phyloP scores from a whole-genome alignment of 2,888 invertebrate genomes.

The Mycalesis mineus region DNA sequence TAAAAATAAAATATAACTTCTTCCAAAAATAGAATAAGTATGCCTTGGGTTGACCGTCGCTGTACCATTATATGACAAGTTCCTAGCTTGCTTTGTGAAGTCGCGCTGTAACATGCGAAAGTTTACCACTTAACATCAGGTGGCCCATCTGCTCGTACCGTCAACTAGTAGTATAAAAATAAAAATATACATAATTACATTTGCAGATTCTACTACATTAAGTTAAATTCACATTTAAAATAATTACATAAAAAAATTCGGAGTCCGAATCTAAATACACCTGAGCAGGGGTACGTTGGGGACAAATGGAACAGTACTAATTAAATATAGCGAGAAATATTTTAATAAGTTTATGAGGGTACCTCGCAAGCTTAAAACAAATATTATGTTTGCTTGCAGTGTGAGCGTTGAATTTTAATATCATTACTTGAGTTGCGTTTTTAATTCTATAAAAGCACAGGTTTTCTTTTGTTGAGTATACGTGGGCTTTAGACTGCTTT shows the following conservation, averaged over 20 bases:
- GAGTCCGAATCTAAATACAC: constrained; percentile 46
- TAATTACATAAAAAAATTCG: constrained; percentile 30
- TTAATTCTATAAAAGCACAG: constrained; percentile 70
- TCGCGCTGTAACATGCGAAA: no score
- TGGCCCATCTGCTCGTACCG: no score
- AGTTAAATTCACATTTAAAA: constrained; percentile 19
- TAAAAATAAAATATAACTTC: no score
- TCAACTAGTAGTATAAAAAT: neutral
- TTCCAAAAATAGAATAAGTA: no score
- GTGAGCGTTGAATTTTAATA: constrained; percentile 74
- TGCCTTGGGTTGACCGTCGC: no score
- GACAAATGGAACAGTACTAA: constrained; percentile 70
- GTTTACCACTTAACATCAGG: no score
- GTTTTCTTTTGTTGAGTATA: constrained; percentile 45
- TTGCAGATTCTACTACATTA: constrained; percentile 3
- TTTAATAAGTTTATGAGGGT: constrained; percentile 76
- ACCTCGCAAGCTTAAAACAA: constrained; percentile 63
- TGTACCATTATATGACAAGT: no score
- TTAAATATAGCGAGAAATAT: constrained; percentile 75
- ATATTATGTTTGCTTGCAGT: constrained; percentile 66
- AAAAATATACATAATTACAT: neutral
- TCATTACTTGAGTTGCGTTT: constrained; percentile 69
- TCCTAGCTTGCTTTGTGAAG: no score
- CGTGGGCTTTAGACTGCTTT: constrained; percentile 25
- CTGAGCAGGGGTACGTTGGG: constrained; percentile 53